Conservation (phyloP, 2,888 invertebrate genomes). For the Lasioglossum oenotherae region DNA sequence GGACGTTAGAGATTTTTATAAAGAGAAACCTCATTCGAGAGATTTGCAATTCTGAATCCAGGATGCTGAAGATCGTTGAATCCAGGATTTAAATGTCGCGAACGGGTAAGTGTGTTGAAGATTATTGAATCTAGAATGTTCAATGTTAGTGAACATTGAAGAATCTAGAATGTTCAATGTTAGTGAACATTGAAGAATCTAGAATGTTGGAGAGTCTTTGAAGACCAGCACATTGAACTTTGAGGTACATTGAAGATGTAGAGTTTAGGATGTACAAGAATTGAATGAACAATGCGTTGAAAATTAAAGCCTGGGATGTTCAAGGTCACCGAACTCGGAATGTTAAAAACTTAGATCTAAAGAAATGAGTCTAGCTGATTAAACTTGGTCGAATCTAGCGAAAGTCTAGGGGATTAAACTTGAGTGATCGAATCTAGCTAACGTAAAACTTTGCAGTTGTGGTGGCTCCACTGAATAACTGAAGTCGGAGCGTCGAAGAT, state of each 20-base stretch:
- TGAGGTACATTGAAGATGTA: neutral
- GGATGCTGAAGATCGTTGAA: neutral
- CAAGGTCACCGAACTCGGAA: too few species aligned
- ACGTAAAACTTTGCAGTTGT: neutral
- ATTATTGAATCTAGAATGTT: neutral
- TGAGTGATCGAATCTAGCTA: too few species aligned
- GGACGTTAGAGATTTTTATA: too few species aligned
- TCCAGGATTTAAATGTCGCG: too few species aligned
- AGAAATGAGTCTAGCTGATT: too few species aligned
- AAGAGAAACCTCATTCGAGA: too few species aligned
- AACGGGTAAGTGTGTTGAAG: neutral
- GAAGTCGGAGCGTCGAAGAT: too few species aligned
- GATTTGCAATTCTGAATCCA: neutral
- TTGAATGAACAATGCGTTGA: neutral
- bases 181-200: neutral
- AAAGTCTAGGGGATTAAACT: too few species aligned
- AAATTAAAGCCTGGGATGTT: neutral
- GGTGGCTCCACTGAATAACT: too few species aligned
- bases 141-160: neutral
- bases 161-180: neutral
- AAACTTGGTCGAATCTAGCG: too few species aligned
- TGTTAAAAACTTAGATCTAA: too few species aligned
- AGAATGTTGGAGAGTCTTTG: neutral
- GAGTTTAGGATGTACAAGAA: neutral
- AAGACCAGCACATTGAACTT: neutral